Evolutionary conservation across 2,888 invertebrate species (phyloP).

Genomic region (Busseola fusca): DNA sequence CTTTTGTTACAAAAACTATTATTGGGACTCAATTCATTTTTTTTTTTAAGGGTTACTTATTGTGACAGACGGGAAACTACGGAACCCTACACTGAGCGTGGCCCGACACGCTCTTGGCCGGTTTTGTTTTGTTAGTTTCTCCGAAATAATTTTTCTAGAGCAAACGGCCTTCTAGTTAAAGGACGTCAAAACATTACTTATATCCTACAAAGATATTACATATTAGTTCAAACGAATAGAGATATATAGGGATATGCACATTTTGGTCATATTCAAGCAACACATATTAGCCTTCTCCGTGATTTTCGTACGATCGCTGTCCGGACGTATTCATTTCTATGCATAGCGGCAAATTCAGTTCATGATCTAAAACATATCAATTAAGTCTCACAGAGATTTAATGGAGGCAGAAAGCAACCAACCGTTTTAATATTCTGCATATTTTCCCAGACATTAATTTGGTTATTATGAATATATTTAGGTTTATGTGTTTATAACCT

Average conservation of each 20-base stretch:
- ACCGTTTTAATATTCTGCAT: not conserved
- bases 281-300: not conserved
- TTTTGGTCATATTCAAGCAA: not conserved
- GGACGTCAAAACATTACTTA: no score
- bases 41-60: no score
- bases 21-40: no score
- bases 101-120: no score
- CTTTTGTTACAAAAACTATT: no score
- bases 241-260: not conserved
- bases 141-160: no score
- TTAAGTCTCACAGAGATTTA: conserved; percentile 21
- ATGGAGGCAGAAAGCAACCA: conserved; percentile 19
- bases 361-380: conserved; percentile 49
- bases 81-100: no score
- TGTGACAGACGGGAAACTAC: no score
- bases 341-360: conserved; percentile 32
- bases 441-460: conserved; percentile 7
- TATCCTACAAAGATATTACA: not conserved
- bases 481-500: not conserved
- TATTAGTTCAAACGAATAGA: not conserved
- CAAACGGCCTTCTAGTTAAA: no score
- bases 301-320: not conserved
- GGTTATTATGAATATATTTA: not conserved
- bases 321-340: conserved; percentile 16
- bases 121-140: no score